Evolutionary conservation across 2,888 invertebrate genomes (phyloP), one percentile per base, ranked within the genome.

Genomic region (Netelia inedita): DNA sequence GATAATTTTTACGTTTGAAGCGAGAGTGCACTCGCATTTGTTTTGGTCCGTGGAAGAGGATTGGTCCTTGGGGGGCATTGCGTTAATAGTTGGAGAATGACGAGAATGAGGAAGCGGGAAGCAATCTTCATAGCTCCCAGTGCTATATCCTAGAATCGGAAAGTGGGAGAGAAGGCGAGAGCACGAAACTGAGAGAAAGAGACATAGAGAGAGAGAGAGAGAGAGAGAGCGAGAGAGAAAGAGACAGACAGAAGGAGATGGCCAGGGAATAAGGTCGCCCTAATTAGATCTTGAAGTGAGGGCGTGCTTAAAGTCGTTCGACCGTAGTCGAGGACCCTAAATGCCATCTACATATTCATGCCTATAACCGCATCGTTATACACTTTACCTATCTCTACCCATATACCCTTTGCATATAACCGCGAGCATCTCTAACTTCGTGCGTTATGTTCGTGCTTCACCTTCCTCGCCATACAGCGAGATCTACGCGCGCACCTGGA

Each of bases 331-430:
- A 88, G 85, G 61, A 76, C 82, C 88, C 89, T 89, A 90, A 91
- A 90, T 85, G 88, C 86, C 89, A 90, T 90, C 88, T 91, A 90
- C 90, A 91, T 91, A 90, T 90, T 91, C 91, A 91, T 91, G 89
- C 83, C 88, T 87, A 87, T 91, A 89, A 89, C 87, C 87, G 88
- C 87, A 71, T 81, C 83, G 83, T 84, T 87, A 78, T 81, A 65
- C 73, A 78, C 82, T 83, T 74, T 82, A 35, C 55, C 73, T 43
- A 68, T 79, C 75, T 68, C 46, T 65, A 59, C 61, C 28, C 57
- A 46, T 59, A 74, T 59, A 41, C 11, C 57, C 8, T 16, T 16
- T 46, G 14, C 3, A n/a, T 59, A 76, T 50, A 71, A 65, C 71
- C 23, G 78, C 41, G 68, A 16, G 41, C 41, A 57, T 59, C 53